phyloP scores from a whole-genome alignment of 2,113 vertebrate species.

The Nymphicus hollandicus region DNA sequence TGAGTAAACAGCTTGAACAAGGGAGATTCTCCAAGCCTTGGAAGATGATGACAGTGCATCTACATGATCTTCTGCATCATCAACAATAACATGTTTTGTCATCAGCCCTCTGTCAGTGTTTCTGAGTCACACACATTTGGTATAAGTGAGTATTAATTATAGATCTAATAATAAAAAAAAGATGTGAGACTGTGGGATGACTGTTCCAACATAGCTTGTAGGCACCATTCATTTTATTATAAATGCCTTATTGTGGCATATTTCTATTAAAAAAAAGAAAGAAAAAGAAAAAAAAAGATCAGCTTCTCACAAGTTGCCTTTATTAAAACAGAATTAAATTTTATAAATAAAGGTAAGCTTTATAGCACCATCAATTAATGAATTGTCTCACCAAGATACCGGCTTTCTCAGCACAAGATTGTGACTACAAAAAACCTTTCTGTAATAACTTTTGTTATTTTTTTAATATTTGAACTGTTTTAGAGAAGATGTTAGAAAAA shows the following conservation, averaged over 20 bases:
- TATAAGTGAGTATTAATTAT: constrained; percentile 54
- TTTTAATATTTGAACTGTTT: not conserved
- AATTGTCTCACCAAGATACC: not conserved
- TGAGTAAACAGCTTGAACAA: constrained; percentile 26
- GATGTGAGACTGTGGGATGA: constrained; percentile 24
- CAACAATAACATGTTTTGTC: constrained; percentile 56
- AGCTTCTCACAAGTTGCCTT: constrained; percentile 5
- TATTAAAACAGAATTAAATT: constrained; percentile 20
- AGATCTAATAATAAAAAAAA: constrained; percentile 16
- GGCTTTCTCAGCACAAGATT: not conserved
- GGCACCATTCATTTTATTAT: constrained; percentile 50
- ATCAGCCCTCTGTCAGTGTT: constrained; percentile 40
- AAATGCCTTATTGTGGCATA: constrained; percentile 11
- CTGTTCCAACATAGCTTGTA: constrained; percentile 42
- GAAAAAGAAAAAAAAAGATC: not conserved
- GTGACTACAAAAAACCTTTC: not conserved
- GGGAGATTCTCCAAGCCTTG: constrained; percentile 1
- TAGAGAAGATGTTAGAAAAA: not conserved
- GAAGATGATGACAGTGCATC: not conserved
- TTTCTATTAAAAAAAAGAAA: not conserved
- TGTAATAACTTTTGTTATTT: not conserved
- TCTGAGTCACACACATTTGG: constrained; percentile 51
- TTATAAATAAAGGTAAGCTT: not conserved
- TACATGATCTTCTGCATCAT: not conserved
- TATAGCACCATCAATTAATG: not conserved